Evolutionary conservation across 92 coral and sea anemone species (phyloP), one percentile per base, ranked within the genome.

Genomic region (Zoanthus gigantus): DNA sequence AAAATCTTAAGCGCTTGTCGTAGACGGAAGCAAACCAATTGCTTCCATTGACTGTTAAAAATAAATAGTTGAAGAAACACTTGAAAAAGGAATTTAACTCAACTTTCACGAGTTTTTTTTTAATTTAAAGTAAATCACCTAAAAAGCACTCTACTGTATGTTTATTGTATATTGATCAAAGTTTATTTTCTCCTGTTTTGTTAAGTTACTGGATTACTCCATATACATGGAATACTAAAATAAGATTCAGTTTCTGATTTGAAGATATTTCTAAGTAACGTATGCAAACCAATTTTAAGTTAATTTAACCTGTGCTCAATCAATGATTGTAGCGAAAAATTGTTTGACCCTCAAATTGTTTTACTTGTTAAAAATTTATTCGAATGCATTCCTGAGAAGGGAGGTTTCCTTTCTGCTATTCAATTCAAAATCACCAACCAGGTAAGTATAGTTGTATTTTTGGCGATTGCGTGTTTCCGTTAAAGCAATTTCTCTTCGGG

Each of bases 401-500:
- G 85, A 12, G 85, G 75, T 1, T n/a, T 42, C 58, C 42, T 14
- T 79, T 37, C 34, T 45, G 84, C 17, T 79, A 45, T 42, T 45
- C 48, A 65, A 42, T 44, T 31, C 28, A 71, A 71, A 81, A 46
- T 63, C 61, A 81, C 74, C 32, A 54, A 78, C 17, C 12, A 16
- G 57, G 28, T 54, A 18, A 29, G 58, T 15, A 66, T 65, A 56
- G 65, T 66, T 66, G 17, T 81, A 81, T 81, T 66, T 81, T 81
- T 81, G 85, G 75, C 74, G 75, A 81, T 44, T 81, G 85, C 85
- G 85, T 81, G 71, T 66, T 79, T 66, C 85, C 85, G 85, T 63
- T 81, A 69, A 69, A 13, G 30, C 74, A 31, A 9, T 63, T 29
- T 3, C 69, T 63, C 69, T 28, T 16, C 7, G 7, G 69, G 69